Conservation (phyloP, 2,797 vertebrate genomes). For the Clamator glandarius region DNA sequence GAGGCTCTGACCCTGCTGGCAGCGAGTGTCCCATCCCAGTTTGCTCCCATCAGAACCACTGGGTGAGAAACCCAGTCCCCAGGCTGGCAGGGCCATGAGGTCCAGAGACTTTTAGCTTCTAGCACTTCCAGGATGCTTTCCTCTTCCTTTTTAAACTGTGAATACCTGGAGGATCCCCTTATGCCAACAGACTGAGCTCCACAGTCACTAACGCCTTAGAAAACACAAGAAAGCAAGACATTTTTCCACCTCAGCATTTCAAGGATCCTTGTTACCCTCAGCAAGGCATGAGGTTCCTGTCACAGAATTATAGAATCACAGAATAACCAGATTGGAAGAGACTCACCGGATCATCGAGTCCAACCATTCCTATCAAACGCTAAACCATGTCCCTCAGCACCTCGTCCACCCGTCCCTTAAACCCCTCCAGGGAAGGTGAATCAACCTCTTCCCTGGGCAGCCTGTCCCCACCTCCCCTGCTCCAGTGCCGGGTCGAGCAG, state of each 20-base stretch:
- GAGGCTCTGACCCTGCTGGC: background rate
- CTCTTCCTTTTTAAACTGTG: background rate
- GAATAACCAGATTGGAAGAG: too few relatives aligned
- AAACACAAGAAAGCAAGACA: background rate
- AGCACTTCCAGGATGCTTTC: background rate
- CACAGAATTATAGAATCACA: too few relatives aligned
- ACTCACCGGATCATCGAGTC: too few relatives aligned
- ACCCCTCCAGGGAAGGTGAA: too few relatives aligned
- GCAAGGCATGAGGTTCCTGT: too few relatives aligned
- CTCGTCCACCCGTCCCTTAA: too few relatives aligned
- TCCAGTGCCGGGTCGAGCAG: rapidly evolving
- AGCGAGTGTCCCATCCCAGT: rapidly evolving
- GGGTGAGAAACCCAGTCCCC: background rate
- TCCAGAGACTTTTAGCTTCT: background rate
- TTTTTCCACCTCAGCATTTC: background rate
- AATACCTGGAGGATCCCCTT: background rate
- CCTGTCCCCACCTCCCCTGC: background rate
- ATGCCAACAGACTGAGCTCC: background rate
- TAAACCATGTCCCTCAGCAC: too few relatives aligned
- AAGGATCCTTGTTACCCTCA: background rate
- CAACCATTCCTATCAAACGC: too few relatives aligned
- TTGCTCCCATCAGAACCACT: rapidly evolving
- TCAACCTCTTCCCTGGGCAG: too few relatives aligned
- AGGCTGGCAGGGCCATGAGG: rapidly evolving
- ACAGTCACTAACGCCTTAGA: background rate